phyloP scores from a whole-genome alignment of 1,140 invertebrate genomes.

The Eueides isabella region DNA sequence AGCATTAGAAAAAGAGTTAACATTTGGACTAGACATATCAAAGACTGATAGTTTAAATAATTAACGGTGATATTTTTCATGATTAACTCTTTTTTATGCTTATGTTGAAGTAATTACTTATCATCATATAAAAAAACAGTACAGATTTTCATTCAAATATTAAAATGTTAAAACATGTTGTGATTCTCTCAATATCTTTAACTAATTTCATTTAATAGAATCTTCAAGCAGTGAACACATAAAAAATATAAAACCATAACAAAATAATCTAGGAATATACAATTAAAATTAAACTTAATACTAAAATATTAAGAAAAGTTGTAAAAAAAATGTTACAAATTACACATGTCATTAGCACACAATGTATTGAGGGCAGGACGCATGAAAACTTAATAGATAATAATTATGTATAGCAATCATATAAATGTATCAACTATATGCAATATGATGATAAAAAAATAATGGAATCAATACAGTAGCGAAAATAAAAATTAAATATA shows the following conservation, averaged over 20 bases:
- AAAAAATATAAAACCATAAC: slow-evolving; percentile 20
- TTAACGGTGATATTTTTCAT: not conserved
- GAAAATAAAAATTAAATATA: not conserved
- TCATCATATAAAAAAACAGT: not conserved
- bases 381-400: slow-evolving; percentile 18
- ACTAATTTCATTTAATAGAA: slow-evolving; percentile 8
- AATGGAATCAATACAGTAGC: not conserved
- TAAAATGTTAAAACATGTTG: not conserved
- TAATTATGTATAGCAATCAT: slow-evolving; percentile 10
- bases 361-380: slow-evolving; percentile 20
- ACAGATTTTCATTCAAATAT: not conserved
- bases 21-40: slow-evolving; percentile 3
- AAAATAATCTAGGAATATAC: slow-evolving; percentile 54
- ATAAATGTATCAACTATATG: not conserved
- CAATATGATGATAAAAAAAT: not conserved
- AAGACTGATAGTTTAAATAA: not conserved
- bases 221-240: slow-evolving; percentile 26
- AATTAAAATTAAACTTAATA: slow-evolving; percentile 55
- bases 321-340: slow-evolving; percentile 54
- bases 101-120: not conserved
- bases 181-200: not conserved
- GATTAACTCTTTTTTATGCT: not conserved
- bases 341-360: slow-evolving; percentile 27
- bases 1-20: not conserved
- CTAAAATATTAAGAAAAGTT: slow-evolving; percentile 60